Evolutionary conservation across 2,888 invertebrate genomes (phyloP).

Genomic region (Ophion ventricosus): DNA sequence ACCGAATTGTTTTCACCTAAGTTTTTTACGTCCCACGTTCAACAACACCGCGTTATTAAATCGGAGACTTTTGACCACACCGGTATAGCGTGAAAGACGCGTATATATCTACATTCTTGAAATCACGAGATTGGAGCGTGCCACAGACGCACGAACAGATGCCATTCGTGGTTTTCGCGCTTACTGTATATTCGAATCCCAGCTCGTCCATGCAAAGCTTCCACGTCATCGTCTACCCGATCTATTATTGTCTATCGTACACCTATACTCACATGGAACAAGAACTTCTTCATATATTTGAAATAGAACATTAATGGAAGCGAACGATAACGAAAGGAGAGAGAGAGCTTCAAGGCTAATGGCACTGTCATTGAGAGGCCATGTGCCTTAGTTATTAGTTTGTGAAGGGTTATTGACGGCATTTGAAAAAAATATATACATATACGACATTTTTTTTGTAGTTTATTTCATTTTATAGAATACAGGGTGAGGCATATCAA

Average conservation of each 20-base stretch:
- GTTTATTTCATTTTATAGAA: too few species aligned
- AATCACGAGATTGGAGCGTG: slow-evolving; percentile 60
- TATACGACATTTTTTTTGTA: too few species aligned
- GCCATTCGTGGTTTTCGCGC: not conserved
- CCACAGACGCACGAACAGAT: slow-evolving; percentile 38
- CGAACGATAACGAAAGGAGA: not conserved
- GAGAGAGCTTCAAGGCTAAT: slow-evolving; percentile 1
- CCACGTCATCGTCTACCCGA: slow-evolving; percentile 6
- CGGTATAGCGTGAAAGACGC: not conserved
- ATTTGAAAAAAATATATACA: too few species aligned
- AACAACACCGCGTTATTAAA: not conserved
- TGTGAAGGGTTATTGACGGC: too few species aligned
- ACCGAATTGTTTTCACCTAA: not conserved
- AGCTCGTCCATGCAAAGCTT: slow-evolving; percentile 39
- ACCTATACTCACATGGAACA: slow-evolving; percentile 4
- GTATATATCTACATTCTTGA: slow-evolving; percentile 26
- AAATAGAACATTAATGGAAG: not conserved
- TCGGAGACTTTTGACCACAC: slow-evolving; percentile 3
- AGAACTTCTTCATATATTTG: not conserved
- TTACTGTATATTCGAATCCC: slow-evolving; percentile 23
- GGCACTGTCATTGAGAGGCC: too few species aligned
- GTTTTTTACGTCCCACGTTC: not conserved
- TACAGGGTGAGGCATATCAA: too few species aligned
- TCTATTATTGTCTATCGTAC: not conserved
- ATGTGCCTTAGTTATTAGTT: too few species aligned